phyloP scores from a whole-genome alignment of 2,888 invertebrate species.

The Oligia latruncula region DNA sequence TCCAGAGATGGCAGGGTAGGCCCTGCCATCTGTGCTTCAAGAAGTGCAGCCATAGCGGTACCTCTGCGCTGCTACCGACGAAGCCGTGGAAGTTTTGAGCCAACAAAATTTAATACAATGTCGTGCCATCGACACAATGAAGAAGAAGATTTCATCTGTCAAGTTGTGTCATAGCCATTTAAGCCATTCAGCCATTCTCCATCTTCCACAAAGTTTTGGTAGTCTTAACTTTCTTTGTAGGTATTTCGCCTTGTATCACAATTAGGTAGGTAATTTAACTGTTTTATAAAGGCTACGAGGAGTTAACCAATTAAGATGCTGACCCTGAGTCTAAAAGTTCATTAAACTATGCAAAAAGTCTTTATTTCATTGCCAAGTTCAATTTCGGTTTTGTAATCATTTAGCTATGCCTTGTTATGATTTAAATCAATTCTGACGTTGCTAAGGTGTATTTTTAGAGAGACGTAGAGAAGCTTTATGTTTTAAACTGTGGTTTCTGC shows the following conservation, averaged over 20 bases:
- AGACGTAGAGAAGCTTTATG: background rate
- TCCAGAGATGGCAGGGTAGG: no score
- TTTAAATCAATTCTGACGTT: background rate
- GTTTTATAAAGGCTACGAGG: background rate
- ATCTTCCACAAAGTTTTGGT: background rate
- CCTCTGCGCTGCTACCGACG: background rate
- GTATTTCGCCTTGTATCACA: background rate
- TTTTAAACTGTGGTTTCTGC: background rate
- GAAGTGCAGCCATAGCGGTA: background rate
- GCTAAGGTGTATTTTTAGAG: background rate
- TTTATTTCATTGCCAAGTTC: conserved; percentile 31
- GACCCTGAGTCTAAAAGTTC: conserved; percentile 13
- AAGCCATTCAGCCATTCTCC: background rate
- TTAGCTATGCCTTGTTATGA: background rate
- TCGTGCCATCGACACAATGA: background rate
- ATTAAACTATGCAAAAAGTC: conserved; percentile 31
- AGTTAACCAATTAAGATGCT: background rate
- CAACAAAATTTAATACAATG: no score
- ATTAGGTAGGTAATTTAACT: background rate
- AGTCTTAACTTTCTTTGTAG: background rate
- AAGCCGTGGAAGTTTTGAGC: no score
- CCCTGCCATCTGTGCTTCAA: background rate
- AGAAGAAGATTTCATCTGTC: background rate
- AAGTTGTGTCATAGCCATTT: background rate
- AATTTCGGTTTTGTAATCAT: background rate